A percentile compares a stretch with the other conserved stretches of the same genome.
Conservation (phyloP, 35 echinoderm and acorn worm genomes). For the Holothuria glaberrima region DNA sequence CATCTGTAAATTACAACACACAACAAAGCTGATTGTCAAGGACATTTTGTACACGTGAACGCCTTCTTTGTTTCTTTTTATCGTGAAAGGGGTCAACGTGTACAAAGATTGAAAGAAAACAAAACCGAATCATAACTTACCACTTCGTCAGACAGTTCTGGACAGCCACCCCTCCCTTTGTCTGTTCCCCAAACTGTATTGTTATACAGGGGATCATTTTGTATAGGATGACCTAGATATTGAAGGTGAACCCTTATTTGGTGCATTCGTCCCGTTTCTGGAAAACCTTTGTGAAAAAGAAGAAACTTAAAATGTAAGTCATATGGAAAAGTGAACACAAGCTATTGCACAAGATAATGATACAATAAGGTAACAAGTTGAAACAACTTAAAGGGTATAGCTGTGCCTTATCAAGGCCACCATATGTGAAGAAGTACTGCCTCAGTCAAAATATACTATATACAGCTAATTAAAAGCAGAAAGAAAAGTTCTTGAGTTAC, state of each 20-base stretch:
- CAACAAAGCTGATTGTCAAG: not conserved
- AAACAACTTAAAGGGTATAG: no score
- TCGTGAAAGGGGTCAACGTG: no score
- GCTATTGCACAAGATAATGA: no score
- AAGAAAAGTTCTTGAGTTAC: no score
- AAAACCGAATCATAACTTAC: conserved; percentile 20
- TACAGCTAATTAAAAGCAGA: no score
- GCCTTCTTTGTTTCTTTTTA: no score
- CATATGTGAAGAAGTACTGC: no score
- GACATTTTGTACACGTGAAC: not conserved
- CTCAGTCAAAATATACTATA: no score
- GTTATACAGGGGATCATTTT: conserved; percentile 94
- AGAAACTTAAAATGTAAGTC: not conserved
- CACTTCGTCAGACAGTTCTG: conserved; percentile 56
- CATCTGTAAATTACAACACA: not conserved
- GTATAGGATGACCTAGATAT: conserved; percentile 89
- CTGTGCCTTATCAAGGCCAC: no score
- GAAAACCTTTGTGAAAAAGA: conserved; percentile 64
- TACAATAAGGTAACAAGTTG: no score
- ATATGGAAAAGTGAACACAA: not conserved
- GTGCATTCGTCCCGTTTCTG: conserved; percentile 92
- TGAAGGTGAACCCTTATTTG: conserved; percentile 91
- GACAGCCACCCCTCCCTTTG: conserved; percentile 65
- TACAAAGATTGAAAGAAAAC: no score
- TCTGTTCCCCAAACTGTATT: conserved; percentile 81